Evolutionary conservation across 2,797 vertebrate species (phyloP).

Genomic region (Dromococcyx pavoninus): DNA sequence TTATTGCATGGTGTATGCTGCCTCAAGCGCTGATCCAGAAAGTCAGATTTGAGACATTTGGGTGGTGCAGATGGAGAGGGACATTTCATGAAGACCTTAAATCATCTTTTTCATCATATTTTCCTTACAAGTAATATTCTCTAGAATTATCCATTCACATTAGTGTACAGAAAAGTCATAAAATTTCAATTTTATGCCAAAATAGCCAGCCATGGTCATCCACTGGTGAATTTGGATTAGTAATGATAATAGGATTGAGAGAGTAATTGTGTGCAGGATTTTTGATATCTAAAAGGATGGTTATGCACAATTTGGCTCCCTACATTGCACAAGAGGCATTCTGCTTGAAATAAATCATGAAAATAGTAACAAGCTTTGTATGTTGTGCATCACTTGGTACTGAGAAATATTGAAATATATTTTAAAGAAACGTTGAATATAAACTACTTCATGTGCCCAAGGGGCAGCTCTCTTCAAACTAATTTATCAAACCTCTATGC

Average conservation of each 20-base stretch:
- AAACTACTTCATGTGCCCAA: not conserved
- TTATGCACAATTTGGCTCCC: not conserved
- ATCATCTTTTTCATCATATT: not conserved
- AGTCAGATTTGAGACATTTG: not conserved
- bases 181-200: not conserved
- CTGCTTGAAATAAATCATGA: not conserved
- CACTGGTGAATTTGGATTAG: not conserved
- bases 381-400: not conserved
- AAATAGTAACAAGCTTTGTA: not conserved
- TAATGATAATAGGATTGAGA: not conserved
- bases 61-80: not conserved
- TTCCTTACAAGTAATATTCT: not conserved
- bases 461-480: not conserved
- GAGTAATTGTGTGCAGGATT: not conserved
- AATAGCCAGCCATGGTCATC: not conserved
- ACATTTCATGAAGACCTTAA: not conserved
- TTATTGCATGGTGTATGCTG: not conserved
- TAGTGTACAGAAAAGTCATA: not conserved
- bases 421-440: not conserved
- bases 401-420: not conserved
- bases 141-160: not conserved
- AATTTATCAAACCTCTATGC: not conserved
- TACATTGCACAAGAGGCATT: not conserved
- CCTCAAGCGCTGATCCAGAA: not conserved
- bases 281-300: not conserved